These are phyloP conservation scores for Whitmania pigra DNA, from an alignment of 1,140 invertebrate genomes.

Conservation along the genomic window DNA sequence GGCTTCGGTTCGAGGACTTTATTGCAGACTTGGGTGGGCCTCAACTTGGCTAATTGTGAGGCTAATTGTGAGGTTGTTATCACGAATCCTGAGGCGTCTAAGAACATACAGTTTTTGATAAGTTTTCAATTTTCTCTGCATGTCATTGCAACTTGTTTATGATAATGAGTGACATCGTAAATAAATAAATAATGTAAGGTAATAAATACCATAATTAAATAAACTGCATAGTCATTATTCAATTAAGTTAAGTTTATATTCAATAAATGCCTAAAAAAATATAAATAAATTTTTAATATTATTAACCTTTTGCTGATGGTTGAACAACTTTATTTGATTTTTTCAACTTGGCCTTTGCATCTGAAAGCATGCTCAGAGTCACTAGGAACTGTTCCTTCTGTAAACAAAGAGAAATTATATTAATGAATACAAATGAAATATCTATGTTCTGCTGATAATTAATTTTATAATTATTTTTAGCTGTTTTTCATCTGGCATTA, in stretches of 20 bases:
- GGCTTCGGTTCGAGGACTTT: neutral
- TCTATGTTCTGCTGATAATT: neutral
- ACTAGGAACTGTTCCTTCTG: neutral
- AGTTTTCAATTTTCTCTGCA: too few species aligned
- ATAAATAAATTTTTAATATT: too few species aligned
- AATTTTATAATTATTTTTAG: neutral
- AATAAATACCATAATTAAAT: too few species aligned
- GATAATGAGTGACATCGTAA: neutral
- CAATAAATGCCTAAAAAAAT: too few species aligned
- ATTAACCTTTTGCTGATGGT: neutral
- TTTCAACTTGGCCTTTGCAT: conserved; percentile 1
- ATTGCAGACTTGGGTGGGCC: neutral
- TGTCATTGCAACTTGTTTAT: too few species aligned
- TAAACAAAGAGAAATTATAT: neutral
- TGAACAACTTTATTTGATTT: neutral
- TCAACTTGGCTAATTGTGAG: conserved; percentile 9
- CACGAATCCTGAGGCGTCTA: neutral
- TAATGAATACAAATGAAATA: neutral
- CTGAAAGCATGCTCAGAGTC: conserved; percentile 3
- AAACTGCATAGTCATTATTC: neutral
- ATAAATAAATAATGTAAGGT: neutral
- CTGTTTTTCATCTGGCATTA: neutral
- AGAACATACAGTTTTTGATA: neutral
- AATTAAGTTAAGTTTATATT: neutral
- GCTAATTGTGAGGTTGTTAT: neutral